A percentile compares a stretch with the other conserved stretches of the same genome.
Conservation (phyloP, 2,888 invertebrate genomes). For the Artemia sinica region DNA sequence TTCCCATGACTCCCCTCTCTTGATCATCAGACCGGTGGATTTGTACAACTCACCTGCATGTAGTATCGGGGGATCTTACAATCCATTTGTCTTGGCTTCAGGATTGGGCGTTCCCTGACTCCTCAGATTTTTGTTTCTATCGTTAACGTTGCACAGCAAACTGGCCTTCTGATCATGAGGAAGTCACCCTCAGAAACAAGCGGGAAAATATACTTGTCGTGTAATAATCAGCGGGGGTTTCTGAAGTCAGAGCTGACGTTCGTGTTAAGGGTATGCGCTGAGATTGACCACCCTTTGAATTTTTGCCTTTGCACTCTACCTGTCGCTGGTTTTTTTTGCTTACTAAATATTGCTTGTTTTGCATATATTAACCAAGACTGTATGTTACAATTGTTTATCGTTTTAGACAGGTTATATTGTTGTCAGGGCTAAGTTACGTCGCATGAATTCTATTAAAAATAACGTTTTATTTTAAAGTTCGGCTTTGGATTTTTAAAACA, state of each 20-base stretch:
- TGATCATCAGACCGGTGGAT: conserved; percentile 27
- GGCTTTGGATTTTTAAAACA: too few species aligned
- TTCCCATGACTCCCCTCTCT: conserved; percentile 28
- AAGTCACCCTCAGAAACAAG: conserved; percentile 18
- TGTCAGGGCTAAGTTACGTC: too few species aligned
- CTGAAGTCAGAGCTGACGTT: conserved; percentile 17
- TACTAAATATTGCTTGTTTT: not conserved
- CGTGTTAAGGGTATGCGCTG: conserved; percentile 19
- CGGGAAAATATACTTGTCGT: conserved; percentile 18
- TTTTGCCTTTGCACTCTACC: conserved; percentile 10
- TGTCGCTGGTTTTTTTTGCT: not conserved
- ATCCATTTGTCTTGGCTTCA: conserved; percentile 29
- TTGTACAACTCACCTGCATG: conserved; percentile 29
- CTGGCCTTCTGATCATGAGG: conserved; percentile 42
- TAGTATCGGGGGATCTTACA: conserved; percentile 29
- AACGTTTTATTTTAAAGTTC: too few species aligned
- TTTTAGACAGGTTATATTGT: too few species aligned
- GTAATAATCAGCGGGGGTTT: conserved; percentile 19
- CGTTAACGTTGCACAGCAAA: conserved; percentile 41
- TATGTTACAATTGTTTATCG: too few species aligned
- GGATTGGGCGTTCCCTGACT: conserved; percentile 26
- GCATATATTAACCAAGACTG: too few species aligned
- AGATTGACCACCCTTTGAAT: not conserved
- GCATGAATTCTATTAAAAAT: too few species aligned
- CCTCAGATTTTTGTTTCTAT: conserved; percentile 37